A percentile compares a stretch with the other conserved stretches of the same genome.
phyloP scores from a whole-genome alignment of 2,113 vertebrate genomes.

The Elaphurus davidianus region DNA sequence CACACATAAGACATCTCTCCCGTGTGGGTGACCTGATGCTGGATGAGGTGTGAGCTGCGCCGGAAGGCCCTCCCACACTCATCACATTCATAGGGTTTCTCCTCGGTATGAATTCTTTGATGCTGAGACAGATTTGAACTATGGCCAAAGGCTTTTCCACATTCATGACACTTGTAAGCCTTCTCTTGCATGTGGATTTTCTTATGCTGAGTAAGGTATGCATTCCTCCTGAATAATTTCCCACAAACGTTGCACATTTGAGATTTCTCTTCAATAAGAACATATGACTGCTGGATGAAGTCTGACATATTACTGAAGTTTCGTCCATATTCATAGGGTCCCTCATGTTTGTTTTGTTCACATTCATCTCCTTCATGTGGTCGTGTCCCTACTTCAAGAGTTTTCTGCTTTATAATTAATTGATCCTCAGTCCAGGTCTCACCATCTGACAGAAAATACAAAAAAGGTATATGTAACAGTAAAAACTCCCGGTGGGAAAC shows the following conservation, averaged over 20 bases:
- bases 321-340: not conserved
- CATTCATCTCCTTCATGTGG: not conserved
- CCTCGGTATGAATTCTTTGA: conserved; percentile 20
- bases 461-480: conserved; percentile 28
- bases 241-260: not conserved
- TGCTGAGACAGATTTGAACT: conserved; percentile 2
- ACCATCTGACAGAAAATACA: conserved; percentile 21
- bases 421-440: conserved; percentile 15
- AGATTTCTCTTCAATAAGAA: not conserved
- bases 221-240: not conserved
- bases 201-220: not conserved
- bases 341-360: not conserved
- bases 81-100: conserved; percentile 57
- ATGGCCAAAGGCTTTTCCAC: conserved; percentile 51
- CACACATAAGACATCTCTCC: conserved; percentile 62
- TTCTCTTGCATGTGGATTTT: not conserved
- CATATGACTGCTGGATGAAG: not conserved
- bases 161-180: not conserved
- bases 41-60: conserved; percentile 30
- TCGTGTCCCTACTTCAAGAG: not conserved
- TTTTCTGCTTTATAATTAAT: conserved; percentile 27
- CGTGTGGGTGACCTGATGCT: conserved; percentile 56
- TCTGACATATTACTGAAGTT: not conserved
- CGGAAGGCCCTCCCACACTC: conserved; percentile 61
- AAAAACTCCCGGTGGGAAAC: not conserved